Base-by-base conservation (phyloP, 2,888 invertebrate species). In the Sinelater perroti region DNA sequence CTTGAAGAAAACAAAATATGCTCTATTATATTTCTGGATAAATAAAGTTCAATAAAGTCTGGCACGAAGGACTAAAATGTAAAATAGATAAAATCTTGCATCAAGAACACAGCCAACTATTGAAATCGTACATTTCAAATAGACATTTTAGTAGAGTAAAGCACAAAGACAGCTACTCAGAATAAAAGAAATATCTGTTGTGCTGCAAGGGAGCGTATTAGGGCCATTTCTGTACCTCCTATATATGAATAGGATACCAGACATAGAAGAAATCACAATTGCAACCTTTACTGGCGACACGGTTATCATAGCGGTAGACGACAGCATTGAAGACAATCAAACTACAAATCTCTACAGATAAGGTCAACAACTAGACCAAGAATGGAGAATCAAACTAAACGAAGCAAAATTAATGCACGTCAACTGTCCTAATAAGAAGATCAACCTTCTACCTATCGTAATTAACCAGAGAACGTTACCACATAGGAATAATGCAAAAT, bases 121-220 rank as follows among this genome's bases (percentile, higher is more conserved):
- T 36, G n/a, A 36, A 36, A 33, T 33, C 33, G 20, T 36, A 36
- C 36, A 16, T 36, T 36, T 36, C 36, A 36, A 36, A 17, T 17
- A 36, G 16, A 36, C 17, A 16, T 8, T 24, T 24, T 8, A 5
- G n/a, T n/a, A n/a, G 36, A 4, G 36, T 8, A 17, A 36, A 36
- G 20, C 18, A 36, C 17, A 17, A 36, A 36, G 18, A 36, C 36
- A 2, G 36, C 7, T 36, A 36, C 20, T 36, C 5, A 17, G 18
- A 36, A 17, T 36, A 44, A 21, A 36, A 36, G 11, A 36, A 2
- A 36, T 36, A 17, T 36, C 36, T 36, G 36, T 17, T 16, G 36
- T 18, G 17, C 18, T n/a, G 10, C 16, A 36, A 36, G 18, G 8
- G 33, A 13, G 33, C 14, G 33, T 33, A 21, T 11, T 33, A 33